Evolutionary conservation across 1,140 invertebrate genomes (phyloP).

Genomic region (Plectrocnemia conspersa): DNA sequence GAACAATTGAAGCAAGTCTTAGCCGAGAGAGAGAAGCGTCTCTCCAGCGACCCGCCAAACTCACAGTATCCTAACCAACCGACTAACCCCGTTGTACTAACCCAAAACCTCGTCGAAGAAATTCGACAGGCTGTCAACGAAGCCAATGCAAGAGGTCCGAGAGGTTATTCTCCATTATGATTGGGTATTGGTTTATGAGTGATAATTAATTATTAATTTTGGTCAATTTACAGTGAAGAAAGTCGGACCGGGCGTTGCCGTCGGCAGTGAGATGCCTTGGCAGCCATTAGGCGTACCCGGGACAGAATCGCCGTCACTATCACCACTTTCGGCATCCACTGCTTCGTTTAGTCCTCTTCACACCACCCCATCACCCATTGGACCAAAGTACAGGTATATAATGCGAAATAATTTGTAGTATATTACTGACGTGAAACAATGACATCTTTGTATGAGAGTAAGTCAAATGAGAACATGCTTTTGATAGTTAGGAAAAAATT

Average conservation of each 20-base stretch:
- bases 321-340: slow-evolving; percentile 42
- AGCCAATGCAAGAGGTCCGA: slow-evolving; percentile 72
- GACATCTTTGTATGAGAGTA: no score
- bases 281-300: slow-evolving; percentile 47
- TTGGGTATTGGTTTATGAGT: slow-evolving; percentile 36
- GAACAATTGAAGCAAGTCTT: slow-evolving; percentile 80
- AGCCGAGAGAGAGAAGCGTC: slow-evolving; percentile 66
- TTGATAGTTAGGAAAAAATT: no score
- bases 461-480: no score
- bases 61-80: slow-evolving; percentile 19
- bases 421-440: no score
- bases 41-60: slow-evolving; percentile 35
- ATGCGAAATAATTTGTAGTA: no score
- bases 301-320: slow-evolving; percentile 45
- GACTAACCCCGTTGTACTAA: slow-evolving; percentile 52
- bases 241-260: slow-evolving; percentile 58
- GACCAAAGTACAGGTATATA: slow-evolving; percentile 76
- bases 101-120: slow-evolving; percentile 75
- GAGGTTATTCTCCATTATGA: neutral
- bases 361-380: slow-evolving; percentile 72
- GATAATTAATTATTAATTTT: slow-evolving; percentile 28
- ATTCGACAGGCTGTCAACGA: slow-evolving; percentile 78
- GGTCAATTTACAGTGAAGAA: slow-evolving; percentile 54
- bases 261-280: slow-evolving; percentile 51
- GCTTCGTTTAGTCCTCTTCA: slow-evolving; percentile 45